Percentiles rank a stretch among this genome's conserved stretches.
These are phyloP conservation scores for Corythornis madagascariensis DNA, from an alignment of 2,113 vertebrate genomes.

Conservation along the genomic window DNA sequence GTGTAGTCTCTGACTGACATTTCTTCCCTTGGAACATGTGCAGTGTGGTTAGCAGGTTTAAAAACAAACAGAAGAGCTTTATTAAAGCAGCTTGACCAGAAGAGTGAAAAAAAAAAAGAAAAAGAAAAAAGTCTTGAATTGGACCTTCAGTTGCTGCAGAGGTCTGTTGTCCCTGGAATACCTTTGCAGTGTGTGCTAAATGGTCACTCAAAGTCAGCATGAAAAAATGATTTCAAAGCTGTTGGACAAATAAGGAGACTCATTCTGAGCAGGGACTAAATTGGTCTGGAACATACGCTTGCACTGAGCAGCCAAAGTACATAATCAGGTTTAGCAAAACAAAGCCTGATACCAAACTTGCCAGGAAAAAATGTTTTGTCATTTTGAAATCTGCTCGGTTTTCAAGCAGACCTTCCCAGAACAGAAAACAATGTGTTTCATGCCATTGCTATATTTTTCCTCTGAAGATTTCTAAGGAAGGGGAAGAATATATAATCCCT, in stretches of 20 bases:
- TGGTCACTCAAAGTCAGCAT: conserved; percentile 38
- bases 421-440: conserved; percentile 63
- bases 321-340: conserved; percentile 74
- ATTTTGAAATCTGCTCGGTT: conserved; percentile 64
- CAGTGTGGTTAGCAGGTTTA: background rate
- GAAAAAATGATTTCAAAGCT: conserved; percentile 66
- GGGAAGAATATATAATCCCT: conserved; percentile 60
- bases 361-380: conserved; percentile 68
- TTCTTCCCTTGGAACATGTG: background rate
- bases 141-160: background rate
- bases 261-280: conserved; percentile 59
- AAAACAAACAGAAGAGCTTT: background rate
- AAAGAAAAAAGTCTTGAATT: background rate
- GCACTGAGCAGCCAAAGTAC: conserved; percentile 71
- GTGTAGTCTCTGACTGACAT: background rate
- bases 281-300: conserved; percentile 70
- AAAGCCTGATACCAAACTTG: conserved; percentile 68
- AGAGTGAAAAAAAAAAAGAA: background rate
- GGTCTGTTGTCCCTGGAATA: conserved; percentile 56
- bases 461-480: conserved; percentile 56
- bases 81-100: conserved; percentile 2
- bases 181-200: conserved; percentile 44
- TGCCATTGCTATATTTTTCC: conserved; percentile 52
- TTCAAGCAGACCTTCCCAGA: conserved; percentile 64
- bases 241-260: conserved; percentile 76